These are phyloP conservation scores for Sorex maritimensis DNA, from an alignment of 2,797 vertebrate species.

Conservation along the genomic window DNA sequence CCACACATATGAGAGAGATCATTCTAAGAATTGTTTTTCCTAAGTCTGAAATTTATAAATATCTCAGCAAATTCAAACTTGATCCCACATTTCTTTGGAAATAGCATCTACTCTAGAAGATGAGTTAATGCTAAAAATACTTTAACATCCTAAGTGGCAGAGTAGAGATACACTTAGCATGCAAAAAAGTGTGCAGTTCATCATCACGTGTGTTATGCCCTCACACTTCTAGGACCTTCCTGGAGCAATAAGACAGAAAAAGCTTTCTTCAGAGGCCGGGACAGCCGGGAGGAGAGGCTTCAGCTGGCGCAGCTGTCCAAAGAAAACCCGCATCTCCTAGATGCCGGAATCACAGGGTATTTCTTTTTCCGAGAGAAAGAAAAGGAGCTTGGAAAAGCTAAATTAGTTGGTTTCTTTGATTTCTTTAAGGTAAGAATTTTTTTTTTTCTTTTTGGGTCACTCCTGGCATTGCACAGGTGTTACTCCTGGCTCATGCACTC, in stretches of 20 bases:
- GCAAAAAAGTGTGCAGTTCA: constrained; percentile 65
- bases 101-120: constrained; percentile 23
- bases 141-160: constrained; percentile 20
- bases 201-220: constrained; percentile 68
- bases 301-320: constrained; percentile 94
- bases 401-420: constrained; percentile 96
- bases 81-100: constrained; percentile 15
- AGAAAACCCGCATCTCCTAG: constrained; percentile 94
- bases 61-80: constrained; percentile 34
- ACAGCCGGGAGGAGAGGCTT: constrained; percentile 96
- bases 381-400: constrained; percentile 94
- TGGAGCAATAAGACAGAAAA: constrained; percentile 95
- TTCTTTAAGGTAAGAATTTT: constrained; percentile 95
- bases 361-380: constrained; percentile 98
- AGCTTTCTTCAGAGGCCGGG: constrained; percentile 96
- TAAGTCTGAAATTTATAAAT: constrained; percentile 42
- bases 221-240: constrained; percentile 91
- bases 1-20: too few relatives aligned
- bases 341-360: constrained; percentile 97
- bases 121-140: constrained; percentile 31
- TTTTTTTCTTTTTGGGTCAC: background rate
- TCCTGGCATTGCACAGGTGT: too few relatives aligned
- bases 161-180: background rate
- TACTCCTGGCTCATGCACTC: too few relatives aligned
- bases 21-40: too few relatives aligned